Base-by-base conservation (phyloP, 2,113 vertebrate species). In the Hyla sarda region DNA sequence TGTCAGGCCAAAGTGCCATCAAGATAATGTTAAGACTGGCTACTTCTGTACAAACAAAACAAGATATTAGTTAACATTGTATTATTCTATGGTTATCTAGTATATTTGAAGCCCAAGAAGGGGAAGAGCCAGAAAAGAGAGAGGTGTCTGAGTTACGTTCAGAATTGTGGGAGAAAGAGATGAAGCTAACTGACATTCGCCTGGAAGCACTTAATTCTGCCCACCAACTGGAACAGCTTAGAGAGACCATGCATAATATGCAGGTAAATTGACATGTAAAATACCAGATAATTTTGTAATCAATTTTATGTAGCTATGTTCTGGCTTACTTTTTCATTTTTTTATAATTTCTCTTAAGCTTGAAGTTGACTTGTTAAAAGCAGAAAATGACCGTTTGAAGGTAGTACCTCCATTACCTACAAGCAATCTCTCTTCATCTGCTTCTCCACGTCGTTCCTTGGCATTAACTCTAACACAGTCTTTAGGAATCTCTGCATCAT, bases 211-310 rank as follows among this genome's bases (percentile, higher is more conserved):
- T 99, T 65, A 98, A 94, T 92, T 99, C 98, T 0, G 98, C 98
- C 60, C 97, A 98, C 88, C 98, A 99, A 88, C 94, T 99, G 34
- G 98, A 98, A 90, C 97, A 98, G 90, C 94, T 99, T 32, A 89
- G 95, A 65, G 98, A 99, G 79, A 95, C 97, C 45, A 99, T 99
- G 98, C 97, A 99, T 91, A 98, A 94, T 87, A 99, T 99, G 98
- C 96, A 99, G 96, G 98, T 99, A 73, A 71, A 83, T 84, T 69
- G 30, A 41, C 32, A 71, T 9, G 9, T 4, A 71, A 8, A 71
- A 23, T 34, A 25, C 25, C 23, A 60, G 58, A 11, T 25, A 34
- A 30, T 37, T 2, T 34, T 34, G 17, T 30, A 67, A 67, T 67
- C 32, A 5, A 14, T n/a, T 34, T 80, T n/a, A 41, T 60, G 32